Evolutionary conservation across 2,888 invertebrate genomes (phyloP), one percentile per base, ranked within the genome.

Genomic region (Cremastobaeus sp.): DNA sequence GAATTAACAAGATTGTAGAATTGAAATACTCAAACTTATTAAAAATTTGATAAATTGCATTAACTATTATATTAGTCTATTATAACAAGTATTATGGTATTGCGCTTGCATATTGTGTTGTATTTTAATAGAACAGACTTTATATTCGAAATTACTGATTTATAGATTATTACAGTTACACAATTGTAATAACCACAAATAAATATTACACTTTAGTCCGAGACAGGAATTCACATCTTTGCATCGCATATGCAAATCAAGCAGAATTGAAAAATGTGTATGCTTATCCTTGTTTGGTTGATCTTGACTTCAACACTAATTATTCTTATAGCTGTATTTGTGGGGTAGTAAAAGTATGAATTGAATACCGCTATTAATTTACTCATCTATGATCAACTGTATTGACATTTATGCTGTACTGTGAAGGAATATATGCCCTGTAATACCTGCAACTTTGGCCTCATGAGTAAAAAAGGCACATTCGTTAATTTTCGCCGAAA

Each of bases 391-490:
- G 9, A 3, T 50, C 14, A 34, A 50, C 57, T 68, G 57, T 57
- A 11, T 39, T 18, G 37, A 59, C 37, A 68, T 45, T 55, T n/a
- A 57, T 41, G 21, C 15, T 55, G 50, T 43, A 68, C 54, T 48
- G 47, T 41, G 41, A 21, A 14, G 3, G 41, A 69, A 69, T 34
- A 32, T 54, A 55, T 54, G 69, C 55, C 39, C 25, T 54, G 14
- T 54, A 17, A 60, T 11, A 45, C 25, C 48, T 52, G 30, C 20
- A 68, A 45, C 34, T 69, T 69, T 69, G 60, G 60, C 69, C 69
- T 69, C 55, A 8, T 30, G 45, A 55, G 17, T 62, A 48, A 48
- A 41, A 62, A 70, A 70, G 70, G 70, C 70, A 70, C 70, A 43
- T 62, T 35, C 39, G 60, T 50, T 50, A 55, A 43, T 62, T 50